Percentiles rank a stretch among this genome's conserved stretches.
Evolutionary conservation across 2,113 vertebrate genomes (phyloP).

Genomic region (Oryzias celebensis): DNA sequence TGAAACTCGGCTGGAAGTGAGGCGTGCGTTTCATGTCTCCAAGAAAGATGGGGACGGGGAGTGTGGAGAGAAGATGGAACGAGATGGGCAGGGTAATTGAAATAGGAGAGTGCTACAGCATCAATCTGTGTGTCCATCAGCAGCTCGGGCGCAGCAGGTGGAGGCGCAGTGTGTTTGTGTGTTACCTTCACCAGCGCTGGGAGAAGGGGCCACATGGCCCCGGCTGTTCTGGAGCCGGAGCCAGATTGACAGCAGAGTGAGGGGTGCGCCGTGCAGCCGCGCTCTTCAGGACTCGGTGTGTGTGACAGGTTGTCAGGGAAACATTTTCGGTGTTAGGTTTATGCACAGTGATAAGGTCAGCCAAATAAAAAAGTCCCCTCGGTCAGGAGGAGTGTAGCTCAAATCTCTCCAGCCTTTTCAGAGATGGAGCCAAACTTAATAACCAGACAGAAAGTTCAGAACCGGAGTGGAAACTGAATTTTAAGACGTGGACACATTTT

Average conservation of each 20-base stretch:
- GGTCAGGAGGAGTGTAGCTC: conserved; percentile 16
- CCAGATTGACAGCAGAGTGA: conserved; percentile 59
- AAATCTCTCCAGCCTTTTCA: conserved; percentile 30
- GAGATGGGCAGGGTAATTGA: conserved; percentile 50
- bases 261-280: conserved; percentile 34
- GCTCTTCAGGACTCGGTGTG: conserved; percentile 24
- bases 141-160: conserved; percentile 29
- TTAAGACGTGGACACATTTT: no score
- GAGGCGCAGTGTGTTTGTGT: conserved; percentile 36
- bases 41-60: conserved; percentile 16
- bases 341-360: conserved; percentile 52
- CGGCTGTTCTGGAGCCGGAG: conserved; percentile 54
- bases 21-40: conserved; percentile 27
- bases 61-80: neutral
- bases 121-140: conserved; percentile 48
- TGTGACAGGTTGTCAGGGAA: conserved; percentile 62
- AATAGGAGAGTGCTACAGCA: conserved; percentile 46
- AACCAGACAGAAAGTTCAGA: conserved; percentile 35
- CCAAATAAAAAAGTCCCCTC: conserved; percentile 28
- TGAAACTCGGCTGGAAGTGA: conserved; percentile 38
- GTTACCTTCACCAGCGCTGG: conserved; percentile 15
- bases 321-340: conserved; percentile 51
- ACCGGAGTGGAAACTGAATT: neutral
- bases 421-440: conserved; percentile 3
- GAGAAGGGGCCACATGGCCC: conserved; percentile 45